A percentile compares a stretch with the other conserved stretches of the same genome.
phyloP scores from a whole-genome alignment of 2,113 vertebrate species.

The Paramormyrops kingsleyae region DNA sequence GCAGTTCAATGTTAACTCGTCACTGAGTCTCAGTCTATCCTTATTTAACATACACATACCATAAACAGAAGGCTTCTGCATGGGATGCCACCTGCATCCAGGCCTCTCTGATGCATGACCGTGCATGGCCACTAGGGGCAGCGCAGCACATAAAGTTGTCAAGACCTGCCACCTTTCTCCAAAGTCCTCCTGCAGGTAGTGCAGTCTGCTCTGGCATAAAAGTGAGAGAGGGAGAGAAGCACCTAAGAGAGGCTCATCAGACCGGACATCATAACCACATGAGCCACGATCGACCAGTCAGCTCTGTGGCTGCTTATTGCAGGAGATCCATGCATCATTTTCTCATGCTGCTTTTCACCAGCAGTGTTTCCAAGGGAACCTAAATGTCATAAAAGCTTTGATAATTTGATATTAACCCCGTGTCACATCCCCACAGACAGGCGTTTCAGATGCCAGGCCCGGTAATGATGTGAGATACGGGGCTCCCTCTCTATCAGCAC shows the following conservation, averaged over 20 bases:
- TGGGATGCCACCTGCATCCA: neutral
- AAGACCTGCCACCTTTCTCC: neutral
- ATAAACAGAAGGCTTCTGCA: neutral
- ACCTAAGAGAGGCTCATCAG: neutral
- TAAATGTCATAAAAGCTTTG: neutral
- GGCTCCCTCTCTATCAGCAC: neutral
- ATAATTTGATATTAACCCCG: neutral
- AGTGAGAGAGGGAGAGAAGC: neutral
- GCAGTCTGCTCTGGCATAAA: neutral
- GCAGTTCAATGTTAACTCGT: neutral
- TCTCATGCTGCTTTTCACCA: neutral
- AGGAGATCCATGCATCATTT: neutral
- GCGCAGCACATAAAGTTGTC: conserved; percentile 31
- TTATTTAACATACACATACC: neutral
- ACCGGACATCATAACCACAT: conserved; percentile 5
- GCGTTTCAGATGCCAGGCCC: neutral
- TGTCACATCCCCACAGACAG: neutral
- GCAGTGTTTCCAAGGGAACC: neutral
- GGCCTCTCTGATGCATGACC: neutral
- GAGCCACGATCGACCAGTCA: neutral
- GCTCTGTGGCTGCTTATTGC: neutral
- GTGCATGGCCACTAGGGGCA: conserved; percentile 35
- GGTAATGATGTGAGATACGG: neutral
- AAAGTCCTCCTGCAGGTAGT: neutral
- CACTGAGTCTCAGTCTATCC: neutral